Base-by-base conservation (phyloP, 2,113 vertebrate genomes). In the Chaetorhynchus papuensis region DNA sequence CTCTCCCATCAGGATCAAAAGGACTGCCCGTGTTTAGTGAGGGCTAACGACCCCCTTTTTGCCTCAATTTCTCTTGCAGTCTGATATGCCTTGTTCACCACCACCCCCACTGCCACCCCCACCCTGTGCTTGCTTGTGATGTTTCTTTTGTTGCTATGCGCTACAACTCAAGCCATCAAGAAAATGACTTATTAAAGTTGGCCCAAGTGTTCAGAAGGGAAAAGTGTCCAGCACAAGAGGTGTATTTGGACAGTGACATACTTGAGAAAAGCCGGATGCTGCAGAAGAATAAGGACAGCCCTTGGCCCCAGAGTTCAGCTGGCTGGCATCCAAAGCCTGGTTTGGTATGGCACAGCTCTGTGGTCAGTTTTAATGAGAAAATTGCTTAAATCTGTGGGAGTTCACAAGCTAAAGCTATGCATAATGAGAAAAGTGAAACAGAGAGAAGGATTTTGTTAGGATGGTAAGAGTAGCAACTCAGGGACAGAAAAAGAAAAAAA, bases 31-130 rank as follows among this genome's bases (percentile, higher is more conserved):
- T 35, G 8, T 61, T 77, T 79, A 30, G 10, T 7, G 4, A 42
- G 35, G 35, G 22, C 5, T 82, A 49, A 27, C 24, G 7, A 35
- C 47, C 4, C 6, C 7, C 8, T 45, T 68, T 83, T 52, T 5
- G 39, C 31, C 33, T 68, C 39, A 42, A 21, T 23, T 22, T 35
- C 33, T 78, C 52, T 61, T 6, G 4, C n/a, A 39, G 21, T 63
- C 72, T 70, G 44, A 54, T 28, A 27, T 4, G 6, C 11, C 12
- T 7, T 3, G 6, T 57, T 81, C 19, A 50, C 11, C 16, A 28
- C 15, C 13, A 39, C 21, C 10, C 9, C 22, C n/a, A n/a, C n/a
- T n/a, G n/a, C 7, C 3, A 4, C 13, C 20, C 4, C 6, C 6
- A 5, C 8, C 15, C 31, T 20, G 8, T 22, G 10, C 12, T 20